Base-by-base conservation (phyloP, 2,888 invertebrate genomes). In the Galerucella nymphaeae region DNA sequence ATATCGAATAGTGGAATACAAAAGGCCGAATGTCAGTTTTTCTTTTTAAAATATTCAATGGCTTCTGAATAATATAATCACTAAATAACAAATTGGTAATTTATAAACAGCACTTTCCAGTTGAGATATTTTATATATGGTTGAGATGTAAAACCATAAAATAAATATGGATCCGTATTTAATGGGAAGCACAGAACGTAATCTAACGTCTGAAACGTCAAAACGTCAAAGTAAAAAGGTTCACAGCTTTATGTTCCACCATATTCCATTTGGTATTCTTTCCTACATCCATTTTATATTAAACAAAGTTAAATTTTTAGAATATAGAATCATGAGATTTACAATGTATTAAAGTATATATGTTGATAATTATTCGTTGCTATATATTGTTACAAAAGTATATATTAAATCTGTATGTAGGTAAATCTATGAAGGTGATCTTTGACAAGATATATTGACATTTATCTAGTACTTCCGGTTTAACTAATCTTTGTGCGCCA, bases 301-400 rank as follows among this genome's bases (percentile, higher is more conserved):
- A 61, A 38, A 74, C 75, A 55, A 72, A 72, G 75, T 75, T 67
- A 66, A 70, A 79, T 77, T 79, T 81, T 78, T 80, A 78, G 76
- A 79, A 75, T 76, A 76, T 76, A 75, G 75, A 77, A 78, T 76
- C 71, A 77, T 78, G 77, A 78, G 79, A 77, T 81, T 81, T 77
- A 80, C 77, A 75, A 76, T 78, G 57, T 70, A 70, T 70, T 70
- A 14, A 70, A 70, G 63, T 14, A 70, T 70, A 53, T 53, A 55
- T 70, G 69, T 70, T 70, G 57, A 70, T 63, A 50, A 53, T 53
- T 80, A 84, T 84, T 84, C 84, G 84, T 85, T 84, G 84, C 84
- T 83, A 84, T 82, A 53, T 53, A 84, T 84, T 84, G 84, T 84
- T 84, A 83, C 71, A 84, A 83, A 84, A 82, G 79, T 83, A 83